A percentile compares a stretch with the other conserved stretches of the same genome.
Evolutionary conservation across 2,888 invertebrate species (phyloP).

Genomic region (Orchestes rusci): DNA sequence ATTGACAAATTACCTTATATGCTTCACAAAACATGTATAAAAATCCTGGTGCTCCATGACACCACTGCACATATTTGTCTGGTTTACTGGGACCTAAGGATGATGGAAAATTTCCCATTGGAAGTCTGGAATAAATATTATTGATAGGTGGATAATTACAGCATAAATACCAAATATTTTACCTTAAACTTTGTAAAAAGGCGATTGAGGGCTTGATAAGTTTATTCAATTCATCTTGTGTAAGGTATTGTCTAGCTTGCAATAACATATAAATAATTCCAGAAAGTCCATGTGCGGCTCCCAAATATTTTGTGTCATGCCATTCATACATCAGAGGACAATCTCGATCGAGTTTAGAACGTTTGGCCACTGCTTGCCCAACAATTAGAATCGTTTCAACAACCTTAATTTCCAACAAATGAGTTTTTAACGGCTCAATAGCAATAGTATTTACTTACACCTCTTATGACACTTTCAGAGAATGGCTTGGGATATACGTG

Average conservation of each 20-base stretch:
- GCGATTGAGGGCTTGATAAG: slow-evolving; percentile 59
- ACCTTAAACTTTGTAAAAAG: slow-evolving; percentile 51
- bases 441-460: too few species aligned
- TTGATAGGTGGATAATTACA: not conserved
- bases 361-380: slow-evolving; percentile 54
- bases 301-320: slow-evolving; percentile 80
- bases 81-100: slow-evolving; percentile 56
- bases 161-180: slow-evolving; percentile 1
- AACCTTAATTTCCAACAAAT: slow-evolving; percentile 48
- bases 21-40: slow-evolving; percentile 63
- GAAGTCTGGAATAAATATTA: slow-evolving; percentile 37
- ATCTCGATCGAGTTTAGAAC: slow-evolving; percentile 43
- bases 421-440: too few species aligned
- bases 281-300: slow-evolving; percentile 83
- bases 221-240: slow-evolving; percentile 49
- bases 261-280: slow-evolving; percentile 80
- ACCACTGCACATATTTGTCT: slow-evolving; percentile 85
- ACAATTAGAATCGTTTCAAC: slow-evolving; percentile 53
- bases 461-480: slow-evolving; percentile 51
- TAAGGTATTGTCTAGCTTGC: slow-evolving; percentile 57
- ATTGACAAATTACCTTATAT: slow-evolving; percentile 49
- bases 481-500: slow-evolving; percentile 55
- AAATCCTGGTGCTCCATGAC: slow-evolving; percentile 89
- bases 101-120: slow-evolving; percentile 70
- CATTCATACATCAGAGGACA: slow-evolving; percentile 76